These are phyloP conservation scores for Enteromius mattozi DNA, from an alignment of 2,797 vertebrate species.

Conservation along the genomic window DNA sequence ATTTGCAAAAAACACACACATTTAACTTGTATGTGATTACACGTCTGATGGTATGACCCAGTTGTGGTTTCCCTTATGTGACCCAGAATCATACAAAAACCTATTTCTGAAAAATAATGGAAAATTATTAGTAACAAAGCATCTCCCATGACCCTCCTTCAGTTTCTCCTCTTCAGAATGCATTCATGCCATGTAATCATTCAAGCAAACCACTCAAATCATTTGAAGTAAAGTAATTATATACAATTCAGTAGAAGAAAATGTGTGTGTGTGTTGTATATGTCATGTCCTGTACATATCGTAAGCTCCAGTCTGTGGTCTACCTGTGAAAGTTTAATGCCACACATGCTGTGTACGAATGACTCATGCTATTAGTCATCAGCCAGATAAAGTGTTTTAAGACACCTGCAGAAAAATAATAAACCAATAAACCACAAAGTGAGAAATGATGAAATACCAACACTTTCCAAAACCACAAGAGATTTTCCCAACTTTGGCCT, in stretches of 20 bases:
- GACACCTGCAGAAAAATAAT: constrained; percentile 37
- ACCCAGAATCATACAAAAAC: not conserved
- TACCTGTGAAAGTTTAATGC: constrained; percentile 67
- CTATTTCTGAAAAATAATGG: not conserved
- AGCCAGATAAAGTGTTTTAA: constrained; percentile 2
- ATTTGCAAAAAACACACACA: not conserved
- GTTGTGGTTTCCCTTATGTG: not conserved
- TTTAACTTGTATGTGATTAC: not conserved
- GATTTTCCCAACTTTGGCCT: constrained; percentile 25
- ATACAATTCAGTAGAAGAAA: not conserved
- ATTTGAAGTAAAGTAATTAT: not conserved
- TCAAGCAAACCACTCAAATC: not conserved
- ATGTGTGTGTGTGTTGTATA: not conserved
- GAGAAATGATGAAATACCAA: constrained; percentile 34
- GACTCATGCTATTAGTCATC: constrained; percentile 66
- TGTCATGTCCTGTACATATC: constrained; percentile 35
- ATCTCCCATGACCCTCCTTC: not conserved
- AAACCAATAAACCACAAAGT: constrained; percentile 23
- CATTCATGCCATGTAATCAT: not conserved
- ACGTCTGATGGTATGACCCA: not conserved
- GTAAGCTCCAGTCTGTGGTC: constrained; percentile 60
- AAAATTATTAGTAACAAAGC: not conserved
- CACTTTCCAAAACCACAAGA: constrained; percentile 43
- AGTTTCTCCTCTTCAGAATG: not conserved
- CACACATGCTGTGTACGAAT: constrained; percentile 1